phyloP scores from a whole-genome alignment of 2,113 vertebrate species.

The Trichomycterus rosablanca region DNA sequence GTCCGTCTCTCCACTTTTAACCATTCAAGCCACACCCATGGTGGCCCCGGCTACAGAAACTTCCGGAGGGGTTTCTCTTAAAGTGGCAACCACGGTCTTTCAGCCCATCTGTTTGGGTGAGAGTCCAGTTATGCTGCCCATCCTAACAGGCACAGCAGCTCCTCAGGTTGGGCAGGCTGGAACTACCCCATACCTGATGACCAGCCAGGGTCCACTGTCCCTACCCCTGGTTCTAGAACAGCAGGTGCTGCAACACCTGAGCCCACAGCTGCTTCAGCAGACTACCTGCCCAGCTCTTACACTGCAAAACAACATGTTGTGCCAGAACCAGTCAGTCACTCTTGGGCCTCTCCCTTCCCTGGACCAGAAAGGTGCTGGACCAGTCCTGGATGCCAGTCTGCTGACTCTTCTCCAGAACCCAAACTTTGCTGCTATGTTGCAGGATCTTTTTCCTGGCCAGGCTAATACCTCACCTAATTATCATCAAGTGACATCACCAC shows the following conservation, averaged over 20 bases:
- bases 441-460: slow-evolving; percentile 87
- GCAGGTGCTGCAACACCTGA: slow-evolving; percentile 92
- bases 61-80: slow-evolving; percentile 81
- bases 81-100: slow-evolving; percentile 86
- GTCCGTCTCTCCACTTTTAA: slow-evolving; percentile 69
- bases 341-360: slow-evolving; percentile 74
- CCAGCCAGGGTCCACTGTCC: slow-evolving; percentile 83
- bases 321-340: slow-evolving; percentile 65
- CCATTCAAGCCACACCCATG: slow-evolving; percentile 71
- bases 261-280: slow-evolving; percentile 79
- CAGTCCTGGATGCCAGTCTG: slow-evolving; percentile 75
- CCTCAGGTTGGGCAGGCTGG: slow-evolving; percentile 75
- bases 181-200: slow-evolving; percentile 83
- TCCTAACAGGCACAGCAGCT: slow-evolving; percentile 78
- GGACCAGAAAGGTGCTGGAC: slow-evolving; percentile 79
- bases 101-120: slow-evolving; percentile 95
- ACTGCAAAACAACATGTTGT: slow-evolving; percentile 76
- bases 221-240: slow-evolving; percentile 90
- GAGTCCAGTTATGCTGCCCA: slow-evolving; percentile 86
- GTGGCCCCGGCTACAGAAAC: slow-evolving; percentile 73
- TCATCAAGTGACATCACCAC: slow-evolving; percentile 63
- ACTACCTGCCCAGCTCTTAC: slow-evolving; percentile 66
- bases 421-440: slow-evolving; percentile 83
- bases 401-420: slow-evolving; percentile 84
- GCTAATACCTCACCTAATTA: slow-evolving; percentile 64